A percentile compares a stretch with the other conserved stretches of the same genome.
These are phyloP conservation scores for Agrypnia vestita DNA, from an alignment of 1,140 invertebrate species.

Conservation along the genomic window DNA sequence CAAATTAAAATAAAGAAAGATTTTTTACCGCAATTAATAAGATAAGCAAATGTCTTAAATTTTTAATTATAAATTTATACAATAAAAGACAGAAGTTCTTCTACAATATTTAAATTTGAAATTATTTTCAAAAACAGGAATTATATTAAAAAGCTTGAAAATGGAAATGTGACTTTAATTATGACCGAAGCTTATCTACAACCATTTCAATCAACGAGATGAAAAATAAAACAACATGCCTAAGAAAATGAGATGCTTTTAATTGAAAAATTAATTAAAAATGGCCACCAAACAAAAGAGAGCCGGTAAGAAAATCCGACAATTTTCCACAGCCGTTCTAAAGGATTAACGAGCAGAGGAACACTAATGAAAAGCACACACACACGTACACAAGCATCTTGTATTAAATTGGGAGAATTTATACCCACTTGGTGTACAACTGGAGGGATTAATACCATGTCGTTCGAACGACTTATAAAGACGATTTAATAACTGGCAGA, in stretches of 20 bases:
- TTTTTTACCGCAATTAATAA: no score
- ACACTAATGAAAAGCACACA: slow-evolving; percentile 11
- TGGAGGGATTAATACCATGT: not conserved
- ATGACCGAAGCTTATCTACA: not conserved
- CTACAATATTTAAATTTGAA: no score
- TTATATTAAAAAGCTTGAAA: not conserved
- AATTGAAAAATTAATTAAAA: slow-evolving; percentile 7
- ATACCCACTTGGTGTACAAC: not conserved
- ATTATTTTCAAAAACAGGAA: not conserved
- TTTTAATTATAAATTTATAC: no score
- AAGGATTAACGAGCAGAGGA: slow-evolving; percentile 8
- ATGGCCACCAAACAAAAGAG: slow-evolving; percentile 10
- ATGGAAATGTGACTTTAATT: not conserved
- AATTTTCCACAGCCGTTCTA: not conserved
- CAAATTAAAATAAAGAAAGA: no score
- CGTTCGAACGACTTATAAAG: not conserved
- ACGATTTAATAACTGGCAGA: not conserved
- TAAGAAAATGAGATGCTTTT: not conserved
- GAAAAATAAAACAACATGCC: not conserved
- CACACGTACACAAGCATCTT: not conserved
- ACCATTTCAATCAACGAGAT: not conserved
- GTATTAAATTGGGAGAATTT: slow-evolving; percentile 11
- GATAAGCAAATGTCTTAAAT: no score
- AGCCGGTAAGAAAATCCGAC: slow-evolving; percentile 4
- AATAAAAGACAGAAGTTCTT: no score